Percentiles rank a stretch among this genome's conserved stretches.
Evolutionary conservation across 2,888 invertebrate genomes (phyloP).

Genomic region (Xanthia icteritia): DNA sequence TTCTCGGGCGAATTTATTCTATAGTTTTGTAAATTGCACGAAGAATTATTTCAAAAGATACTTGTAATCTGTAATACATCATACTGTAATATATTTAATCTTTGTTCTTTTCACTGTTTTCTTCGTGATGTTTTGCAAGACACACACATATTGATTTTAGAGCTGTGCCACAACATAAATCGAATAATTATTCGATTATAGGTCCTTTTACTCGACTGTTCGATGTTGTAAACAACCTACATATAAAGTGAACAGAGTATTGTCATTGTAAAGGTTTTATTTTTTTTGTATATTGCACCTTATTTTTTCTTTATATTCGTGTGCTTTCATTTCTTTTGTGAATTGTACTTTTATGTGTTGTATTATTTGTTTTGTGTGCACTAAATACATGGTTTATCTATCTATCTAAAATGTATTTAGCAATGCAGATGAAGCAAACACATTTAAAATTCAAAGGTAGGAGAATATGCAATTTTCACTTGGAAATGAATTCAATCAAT

Average conservation of each 20-base stretch:
- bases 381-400: background rate
- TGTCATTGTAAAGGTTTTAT: too few relatives aligned
- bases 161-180: background rate
- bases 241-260: background rate
- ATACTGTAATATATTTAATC: too few relatives aligned
- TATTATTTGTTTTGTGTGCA: background rate
- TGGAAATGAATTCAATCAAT: conserved; percentile 51
- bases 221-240: background rate
- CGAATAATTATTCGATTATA: background rate
- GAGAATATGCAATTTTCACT: conserved; percentile 46
- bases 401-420: background rate
- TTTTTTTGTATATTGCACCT: too few relatives aligned
- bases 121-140: background rate
- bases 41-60: background rate
- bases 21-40: background rate
- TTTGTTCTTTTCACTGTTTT: background rate
- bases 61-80: background rate
- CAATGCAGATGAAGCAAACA: conserved; percentile 1
- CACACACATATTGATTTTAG: background rate
- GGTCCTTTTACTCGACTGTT: background rate
- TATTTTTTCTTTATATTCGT: background rate
- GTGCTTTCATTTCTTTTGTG: background rate
- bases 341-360: background rate
- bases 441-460: conserved; percentile 34
- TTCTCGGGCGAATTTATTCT: conserved; percentile 2